These are phyloP conservation scores for Propithecus coquereli DNA, from an alignment of 2,113 vertebrate genomes.

Conservation along the genomic window DNA sequence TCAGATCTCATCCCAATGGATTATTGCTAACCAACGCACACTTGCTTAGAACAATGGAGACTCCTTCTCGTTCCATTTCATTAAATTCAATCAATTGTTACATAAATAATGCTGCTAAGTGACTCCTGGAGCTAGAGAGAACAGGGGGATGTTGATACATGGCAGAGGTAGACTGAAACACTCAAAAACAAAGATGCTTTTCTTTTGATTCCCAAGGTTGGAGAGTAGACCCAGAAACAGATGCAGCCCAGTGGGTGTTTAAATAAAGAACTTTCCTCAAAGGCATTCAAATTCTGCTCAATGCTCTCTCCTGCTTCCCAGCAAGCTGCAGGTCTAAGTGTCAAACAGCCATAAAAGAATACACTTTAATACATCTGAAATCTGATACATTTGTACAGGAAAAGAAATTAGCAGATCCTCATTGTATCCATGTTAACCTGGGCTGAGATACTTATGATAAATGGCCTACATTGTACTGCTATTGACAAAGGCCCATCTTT, in stretches of 20 bases:
- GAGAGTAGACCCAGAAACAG: slow-evolving; percentile 41
- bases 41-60: background rate
- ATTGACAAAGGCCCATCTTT: background rate
- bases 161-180: background rate
- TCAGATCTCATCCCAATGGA: background rate
- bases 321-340: background rate
- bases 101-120: slow-evolving; percentile 14
- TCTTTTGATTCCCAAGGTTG: slow-evolving; percentile 14
- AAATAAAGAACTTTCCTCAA: slow-evolving; percentile 29
- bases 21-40: background rate
- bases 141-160: background rate
- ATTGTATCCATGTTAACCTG: background rate
- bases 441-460: background rate
- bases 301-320: background rate
- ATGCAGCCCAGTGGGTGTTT: slow-evolving; percentile 28
- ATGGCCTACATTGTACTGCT: background rate
- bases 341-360: background rate
- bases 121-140: background rate
- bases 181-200: slow-evolving; percentile 16
- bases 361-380: slow-evolving; percentile 26
- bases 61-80: slow-evolving; percentile 32
- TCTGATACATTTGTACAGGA: background rate
- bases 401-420: background rate
- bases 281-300: slow-evolving; percentile 28
- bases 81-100: slow-evolving; percentile 49